These are phyloP conservation scores for Drosophila quadrilineata DNA, from an alignment of 1,140 invertebrate species.

Conservation along the genomic window DNA sequence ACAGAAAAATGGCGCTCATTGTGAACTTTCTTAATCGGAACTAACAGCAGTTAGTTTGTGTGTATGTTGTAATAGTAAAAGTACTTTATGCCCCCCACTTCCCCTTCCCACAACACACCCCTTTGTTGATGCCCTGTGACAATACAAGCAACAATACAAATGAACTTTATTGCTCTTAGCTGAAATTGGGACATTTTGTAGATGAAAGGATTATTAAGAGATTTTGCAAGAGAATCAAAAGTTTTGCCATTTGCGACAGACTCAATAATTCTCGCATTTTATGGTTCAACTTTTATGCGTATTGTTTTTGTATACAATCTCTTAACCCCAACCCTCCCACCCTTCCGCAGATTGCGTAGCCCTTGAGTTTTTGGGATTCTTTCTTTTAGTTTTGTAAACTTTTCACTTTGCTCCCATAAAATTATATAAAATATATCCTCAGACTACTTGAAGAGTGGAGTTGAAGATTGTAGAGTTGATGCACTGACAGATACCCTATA, in stretches of 20 bases:
- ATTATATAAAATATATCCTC: constrained; percentile 39
- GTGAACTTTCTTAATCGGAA: too few relatives aligned
- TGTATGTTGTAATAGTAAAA: too few relatives aligned
- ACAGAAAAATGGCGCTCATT: too few relatives aligned
- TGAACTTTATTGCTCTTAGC: constrained; percentile 22
- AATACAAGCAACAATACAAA: constrained; percentile 10
- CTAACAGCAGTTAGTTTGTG: too few relatives aligned
- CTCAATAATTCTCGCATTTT: constrained; percentile 43
- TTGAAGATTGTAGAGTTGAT: too few relatives aligned
- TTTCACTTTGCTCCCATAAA: constrained; percentile 31
- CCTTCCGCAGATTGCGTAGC: not conserved
- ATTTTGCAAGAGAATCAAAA: constrained; percentile 36
- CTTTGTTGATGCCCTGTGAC: too few relatives aligned
- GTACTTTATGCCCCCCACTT: too few relatives aligned
- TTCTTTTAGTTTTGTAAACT: constrained; percentile 34
- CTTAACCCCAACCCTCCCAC: not conserved
- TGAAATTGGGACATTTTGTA: constrained; percentile 32
- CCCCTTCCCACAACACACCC: too few relatives aligned
- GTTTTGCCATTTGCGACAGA: constrained; percentile 34
- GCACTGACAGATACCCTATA: too few relatives aligned
- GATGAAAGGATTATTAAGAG: constrained; percentile 39
- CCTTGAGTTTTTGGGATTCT: not conserved
- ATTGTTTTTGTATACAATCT: constrained; percentile 30
- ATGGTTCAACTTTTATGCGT: constrained; percentile 33
- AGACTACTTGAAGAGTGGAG: too few relatives aligned